Evolutionary conservation across 2,888 invertebrate species (phyloP).

Genomic region (Ypsolopha sequella): DNA sequence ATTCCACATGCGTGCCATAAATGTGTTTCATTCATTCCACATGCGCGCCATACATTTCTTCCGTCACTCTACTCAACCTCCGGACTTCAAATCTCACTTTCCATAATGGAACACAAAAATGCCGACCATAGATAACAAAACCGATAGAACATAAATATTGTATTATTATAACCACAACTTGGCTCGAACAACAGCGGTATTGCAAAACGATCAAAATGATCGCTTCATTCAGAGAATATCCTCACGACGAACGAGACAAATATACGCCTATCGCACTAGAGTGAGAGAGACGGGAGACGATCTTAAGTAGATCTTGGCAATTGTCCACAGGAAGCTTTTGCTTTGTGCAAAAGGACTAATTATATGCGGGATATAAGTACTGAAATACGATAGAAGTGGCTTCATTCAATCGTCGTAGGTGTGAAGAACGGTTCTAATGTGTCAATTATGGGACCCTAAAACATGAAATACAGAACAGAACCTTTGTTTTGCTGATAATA

Average conservation of each 20-base stretch:
- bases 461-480: too few relatives aligned
- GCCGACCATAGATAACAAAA: too few relatives aligned
- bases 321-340: constrained; percentile 65
- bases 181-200: constrained; percentile 48
- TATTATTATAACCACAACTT: constrained; percentile 29
- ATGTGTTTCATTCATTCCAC: too few relatives aligned
- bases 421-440: too few relatives aligned
- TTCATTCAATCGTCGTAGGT: neutral
- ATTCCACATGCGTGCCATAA: too few relatives aligned
- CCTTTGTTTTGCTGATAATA: too few relatives aligned
- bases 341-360: constrained; percentile 52
- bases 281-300: constrained; percentile 26
- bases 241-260: constrained; percentile 27
- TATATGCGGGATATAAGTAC: constrained; percentile 31
- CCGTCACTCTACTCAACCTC: too few relatives aligned
- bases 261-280: constrained; percentile 16
- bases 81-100: too few relatives aligned
- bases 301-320: constrained; percentile 60
- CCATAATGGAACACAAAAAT: too few relatives aligned
- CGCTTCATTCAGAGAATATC: constrained; percentile 61
- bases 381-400: constrained; percentile 32
- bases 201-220: constrained; percentile 55
- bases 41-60: too few relatives aligned
- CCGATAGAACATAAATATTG: too few relatives aligned
- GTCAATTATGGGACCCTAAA: too few relatives aligned